A percentile compares a stretch with the other conserved stretches of the same genome.
These are phyloP conservation scores for Myotis planiceps DNA, from an alignment of 2,797 vertebrate genomes.

Conservation along the genomic window DNA sequence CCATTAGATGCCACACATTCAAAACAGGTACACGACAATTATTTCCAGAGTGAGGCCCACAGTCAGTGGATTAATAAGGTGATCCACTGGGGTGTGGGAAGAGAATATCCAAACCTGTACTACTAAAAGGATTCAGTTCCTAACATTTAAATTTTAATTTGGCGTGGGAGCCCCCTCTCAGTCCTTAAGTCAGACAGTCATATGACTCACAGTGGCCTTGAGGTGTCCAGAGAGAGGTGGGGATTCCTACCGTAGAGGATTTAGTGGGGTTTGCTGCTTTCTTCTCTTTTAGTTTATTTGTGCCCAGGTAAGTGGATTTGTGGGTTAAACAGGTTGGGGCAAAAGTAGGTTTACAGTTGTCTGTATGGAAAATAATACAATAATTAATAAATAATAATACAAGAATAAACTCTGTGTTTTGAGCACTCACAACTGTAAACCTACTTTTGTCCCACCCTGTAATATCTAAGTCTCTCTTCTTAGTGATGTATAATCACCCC, in stretches of 20 bases:
- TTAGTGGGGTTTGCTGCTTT: not conserved
- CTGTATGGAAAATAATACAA: not conserved
- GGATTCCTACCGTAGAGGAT: not conserved
- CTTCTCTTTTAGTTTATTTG: not conserved
- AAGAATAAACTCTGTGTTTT: not conserved
- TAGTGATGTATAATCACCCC: not conserved
- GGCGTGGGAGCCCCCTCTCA: not conserved
- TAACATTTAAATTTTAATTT: not conserved
- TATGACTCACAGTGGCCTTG: not conserved
- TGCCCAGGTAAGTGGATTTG: not conserved
- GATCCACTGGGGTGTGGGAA: not conserved
- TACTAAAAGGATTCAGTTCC: not conserved
- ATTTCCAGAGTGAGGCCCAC: not conserved
- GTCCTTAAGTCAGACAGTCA: not conserved
- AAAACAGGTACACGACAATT: not conserved
- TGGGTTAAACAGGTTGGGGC: not conserved
- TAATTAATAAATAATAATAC: not conserved
- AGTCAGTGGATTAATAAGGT: not conserved
- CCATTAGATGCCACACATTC: not conserved
- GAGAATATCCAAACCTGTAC: not conserved
- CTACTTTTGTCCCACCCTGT: not conserved
- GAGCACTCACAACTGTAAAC: not conserved
- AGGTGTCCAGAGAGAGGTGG: not conserved
- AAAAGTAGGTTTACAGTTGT: not conserved
- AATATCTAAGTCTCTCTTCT: not conserved